Conservation (phyloP, 2,797 vertebrate species). For the Hydrocynus forskahlii region DNA sequence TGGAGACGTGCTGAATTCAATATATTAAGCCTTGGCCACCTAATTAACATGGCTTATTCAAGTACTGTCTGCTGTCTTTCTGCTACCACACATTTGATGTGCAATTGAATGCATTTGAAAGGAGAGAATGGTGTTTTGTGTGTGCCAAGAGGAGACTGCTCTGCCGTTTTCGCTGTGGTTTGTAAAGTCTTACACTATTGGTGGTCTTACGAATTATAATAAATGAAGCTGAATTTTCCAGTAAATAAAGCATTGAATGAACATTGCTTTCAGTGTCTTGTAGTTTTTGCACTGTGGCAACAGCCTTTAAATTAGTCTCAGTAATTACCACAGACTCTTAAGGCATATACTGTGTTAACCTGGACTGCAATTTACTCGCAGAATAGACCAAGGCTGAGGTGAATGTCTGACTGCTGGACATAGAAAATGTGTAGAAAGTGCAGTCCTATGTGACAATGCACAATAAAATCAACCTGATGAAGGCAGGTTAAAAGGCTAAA, state of each 20-base stretch:
- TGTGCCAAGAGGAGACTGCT: background rate
- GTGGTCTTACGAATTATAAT: background rate
- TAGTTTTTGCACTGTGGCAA: background rate
- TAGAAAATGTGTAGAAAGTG: no score
- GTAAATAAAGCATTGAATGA: background rate
- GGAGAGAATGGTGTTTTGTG: background rate
- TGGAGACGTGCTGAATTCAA: background rate
- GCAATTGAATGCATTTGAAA: background rate
- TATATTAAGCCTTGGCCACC: background rate
- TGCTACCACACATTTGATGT: constrained; percentile 9
- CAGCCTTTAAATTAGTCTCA: background rate
- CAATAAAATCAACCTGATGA: no score
- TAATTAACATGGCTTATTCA: background rate
- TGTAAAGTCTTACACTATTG: constrained; percentile 20
- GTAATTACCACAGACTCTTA: background rate
- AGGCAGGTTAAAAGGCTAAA: no score
- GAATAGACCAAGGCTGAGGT: background rate
- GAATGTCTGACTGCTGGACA: background rate
- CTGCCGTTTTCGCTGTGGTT: background rate
- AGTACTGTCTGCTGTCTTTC: background rate
- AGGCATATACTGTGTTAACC: background rate
- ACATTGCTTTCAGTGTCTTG: background rate
- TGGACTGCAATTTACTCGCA: background rate
- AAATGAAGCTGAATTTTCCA: constrained; percentile 6
- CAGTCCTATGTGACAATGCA: no score